These are phyloP conservation scores for Antheraea mylitta DNA, from an alignment of 1,140 invertebrate genomes.

Conservation along the genomic window DNA sequence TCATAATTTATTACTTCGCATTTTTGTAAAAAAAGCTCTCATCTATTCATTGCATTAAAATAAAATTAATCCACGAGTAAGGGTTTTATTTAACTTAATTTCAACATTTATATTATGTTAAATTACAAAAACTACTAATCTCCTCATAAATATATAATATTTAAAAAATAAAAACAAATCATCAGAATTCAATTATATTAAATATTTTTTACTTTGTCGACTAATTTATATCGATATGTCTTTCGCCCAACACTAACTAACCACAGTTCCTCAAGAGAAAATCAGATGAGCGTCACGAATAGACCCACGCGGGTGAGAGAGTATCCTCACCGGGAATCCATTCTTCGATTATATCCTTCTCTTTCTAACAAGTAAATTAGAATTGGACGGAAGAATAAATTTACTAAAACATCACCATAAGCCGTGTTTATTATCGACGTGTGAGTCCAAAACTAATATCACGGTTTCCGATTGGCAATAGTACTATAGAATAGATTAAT, in stretches of 20 bases:
- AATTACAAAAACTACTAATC: too few species aligned
- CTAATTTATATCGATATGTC: neutral
- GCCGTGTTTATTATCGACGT: slow-evolving; percentile 55
- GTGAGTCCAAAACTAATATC: slow-evolving; percentile 49
- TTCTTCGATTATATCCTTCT: slow-evolving; percentile 28
- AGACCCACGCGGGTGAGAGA: slow-evolving; percentile 26
- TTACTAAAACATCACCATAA: slow-evolving; percentile 53
- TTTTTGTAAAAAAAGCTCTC: too few species aligned
- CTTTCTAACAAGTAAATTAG: slow-evolving; percentile 16
- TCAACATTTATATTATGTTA: too few species aligned
- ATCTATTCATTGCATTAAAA: too few species aligned
- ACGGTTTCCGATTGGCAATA: slow-evolving; percentile 22
- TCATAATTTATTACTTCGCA: too few species aligned
- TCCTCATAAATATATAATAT: too few species aligned
- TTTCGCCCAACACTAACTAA: slow-evolving; percentile 18
- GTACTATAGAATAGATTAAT: neutral
- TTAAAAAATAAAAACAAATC: too few species aligned
- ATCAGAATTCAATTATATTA: too few species aligned
- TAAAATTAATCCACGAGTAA: too few species aligned
- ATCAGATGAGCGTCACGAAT: slow-evolving; percentile 54
- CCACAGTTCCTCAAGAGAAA: slow-evolving; percentile 35
- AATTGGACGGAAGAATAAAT: slow-evolving; percentile 38
- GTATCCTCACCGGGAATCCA: slow-evolving; percentile 23
- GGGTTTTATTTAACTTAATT: too few species aligned
- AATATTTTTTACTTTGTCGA: neutral